Evolutionary conservation across 2,113 vertebrate species (phyloP).

Genomic region (Pedetes capensis): DNA sequence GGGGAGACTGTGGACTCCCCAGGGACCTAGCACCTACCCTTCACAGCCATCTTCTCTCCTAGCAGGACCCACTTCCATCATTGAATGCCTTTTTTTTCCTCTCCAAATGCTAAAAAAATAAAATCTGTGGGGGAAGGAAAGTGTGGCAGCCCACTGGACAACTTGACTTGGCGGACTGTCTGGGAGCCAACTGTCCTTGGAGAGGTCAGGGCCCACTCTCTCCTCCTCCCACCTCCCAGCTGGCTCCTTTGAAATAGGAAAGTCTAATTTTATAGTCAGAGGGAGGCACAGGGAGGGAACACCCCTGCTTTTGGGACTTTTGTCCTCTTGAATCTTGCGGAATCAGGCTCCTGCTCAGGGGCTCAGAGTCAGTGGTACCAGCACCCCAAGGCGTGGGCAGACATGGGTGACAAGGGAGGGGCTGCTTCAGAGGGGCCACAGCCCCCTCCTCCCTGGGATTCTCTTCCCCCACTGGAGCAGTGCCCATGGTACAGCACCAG

Average conservation of each 20-base stretch:
- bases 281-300: constrained; percentile 58
- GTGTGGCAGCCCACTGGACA: not conserved
- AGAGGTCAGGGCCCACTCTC: constrained; percentile 55
- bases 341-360: not conserved
- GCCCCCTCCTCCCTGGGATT: not conserved
- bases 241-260: constrained; percentile 74
- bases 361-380: not conserved
- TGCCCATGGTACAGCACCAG: not conserved
- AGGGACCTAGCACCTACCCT: not conserved
- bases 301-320: constrained; percentile 22
- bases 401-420: too few species aligned
- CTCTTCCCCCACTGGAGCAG: not conserved
- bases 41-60: not conserved
- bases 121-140: constrained; percentile 8
- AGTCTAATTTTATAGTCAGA: constrained; percentile 79
- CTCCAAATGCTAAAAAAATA: constrained; percentile 59
- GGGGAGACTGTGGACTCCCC: not conserved
- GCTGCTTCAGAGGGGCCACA: rapidly evolving
- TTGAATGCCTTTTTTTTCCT: constrained; percentile 54
- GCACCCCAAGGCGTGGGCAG: too few species aligned
- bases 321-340: not conserved
- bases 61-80: not conserved
- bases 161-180: constrained; percentile 26
- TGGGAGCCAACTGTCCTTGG: not conserved
- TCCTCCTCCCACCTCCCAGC: constrained; percentile 69